Conservation (phyloP, 1,140 invertebrate genomes). For the Atta colombica region DNA sequence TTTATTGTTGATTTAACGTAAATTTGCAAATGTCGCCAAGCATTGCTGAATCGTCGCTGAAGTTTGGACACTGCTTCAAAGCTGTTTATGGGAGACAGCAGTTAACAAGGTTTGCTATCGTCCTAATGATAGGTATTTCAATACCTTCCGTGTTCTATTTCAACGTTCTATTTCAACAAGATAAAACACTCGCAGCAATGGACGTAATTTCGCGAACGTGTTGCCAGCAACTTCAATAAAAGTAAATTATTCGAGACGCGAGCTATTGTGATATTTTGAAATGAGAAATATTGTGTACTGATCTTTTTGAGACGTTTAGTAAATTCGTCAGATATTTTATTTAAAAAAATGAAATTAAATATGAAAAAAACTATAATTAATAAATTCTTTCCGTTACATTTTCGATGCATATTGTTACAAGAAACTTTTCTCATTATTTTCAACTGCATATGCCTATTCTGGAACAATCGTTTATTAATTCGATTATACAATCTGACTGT, state of each 20-base stretch:
- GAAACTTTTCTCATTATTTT: not conserved
- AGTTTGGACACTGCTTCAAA: not conserved
- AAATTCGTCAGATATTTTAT: not conserved
- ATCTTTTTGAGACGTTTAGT: not conserved
- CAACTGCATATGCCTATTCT: not conserved
- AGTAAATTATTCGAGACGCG: not conserved
- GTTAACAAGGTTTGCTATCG: slow-evolving; percentile 29
- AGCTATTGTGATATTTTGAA: not conserved
- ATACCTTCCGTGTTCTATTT: slow-evolving; percentile 16
- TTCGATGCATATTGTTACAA: not conserved
- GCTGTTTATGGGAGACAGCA: slow-evolving; percentile 3
- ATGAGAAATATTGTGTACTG: no score
- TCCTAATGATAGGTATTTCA: not conserved
- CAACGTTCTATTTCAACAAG: not conserved
- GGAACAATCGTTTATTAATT: slow-evolving; percentile 3
- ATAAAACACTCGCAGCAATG: slow-evolving; percentile 23
- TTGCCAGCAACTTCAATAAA: not conserved
- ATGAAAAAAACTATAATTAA: not conserved
- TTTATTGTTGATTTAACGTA: slow-evolving; percentile 25
- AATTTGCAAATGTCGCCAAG: slow-evolving; percentile 15
- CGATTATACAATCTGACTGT: not conserved
- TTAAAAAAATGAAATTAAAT: not conserved
- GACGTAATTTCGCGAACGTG: slow-evolving; percentile 23
- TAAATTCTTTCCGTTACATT: not conserved
- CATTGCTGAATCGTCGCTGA: not conserved